Conservation (phyloP, 2,797 vertebrate genomes). For the Yasuhikotakia modesta region DNA sequence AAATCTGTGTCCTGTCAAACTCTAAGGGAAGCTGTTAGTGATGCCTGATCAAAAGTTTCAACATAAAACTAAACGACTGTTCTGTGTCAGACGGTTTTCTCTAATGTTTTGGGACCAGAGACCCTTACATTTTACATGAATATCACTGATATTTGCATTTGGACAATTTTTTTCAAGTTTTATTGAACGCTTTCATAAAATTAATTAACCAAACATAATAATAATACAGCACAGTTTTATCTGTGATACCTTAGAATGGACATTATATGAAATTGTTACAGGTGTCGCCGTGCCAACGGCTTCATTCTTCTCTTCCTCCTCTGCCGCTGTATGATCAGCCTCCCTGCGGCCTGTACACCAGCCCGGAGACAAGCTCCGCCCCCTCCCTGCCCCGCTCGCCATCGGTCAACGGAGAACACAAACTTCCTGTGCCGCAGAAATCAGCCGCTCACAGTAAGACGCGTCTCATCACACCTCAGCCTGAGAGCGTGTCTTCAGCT, state of each 20-base stretch:
- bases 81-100: too few relatives aligned
- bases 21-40: neutral
- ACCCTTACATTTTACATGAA: too few relatives aligned
- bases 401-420: slow-evolving; percentile 87
- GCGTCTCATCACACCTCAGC: neutral
- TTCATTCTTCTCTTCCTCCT: slow-evolving; percentile 82
- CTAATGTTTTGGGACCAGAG: too few relatives aligned
- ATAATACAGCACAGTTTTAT: too few relatives aligned
- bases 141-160: too few relatives aligned
- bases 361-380: slow-evolving; percentile 85
- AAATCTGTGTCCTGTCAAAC: slow-evolving; percentile 24
- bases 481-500: neutral
- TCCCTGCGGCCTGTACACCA: slow-evolving; percentile 86
- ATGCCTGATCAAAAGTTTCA: neutral
- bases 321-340: slow-evolving; percentile 94
- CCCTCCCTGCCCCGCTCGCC: slow-evolving; percentile 89
- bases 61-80: neutral
- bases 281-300: slow-evolving; percentile 85
- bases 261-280: too few relatives aligned
- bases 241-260: too few relatives aligned
- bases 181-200: too few relatives aligned
- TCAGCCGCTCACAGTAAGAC: slow-evolving; percentile 73
- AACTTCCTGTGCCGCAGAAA: slow-evolving; percentile 67
- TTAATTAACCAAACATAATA: too few relatives aligned
- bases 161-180: too few relatives aligned